Percentiles rank a stretch among this genome's conserved stretches.
Evolutionary conservation across 2,797 vertebrate species (phyloP).

Genomic region (Enteromius trimaculatus): DNA sequence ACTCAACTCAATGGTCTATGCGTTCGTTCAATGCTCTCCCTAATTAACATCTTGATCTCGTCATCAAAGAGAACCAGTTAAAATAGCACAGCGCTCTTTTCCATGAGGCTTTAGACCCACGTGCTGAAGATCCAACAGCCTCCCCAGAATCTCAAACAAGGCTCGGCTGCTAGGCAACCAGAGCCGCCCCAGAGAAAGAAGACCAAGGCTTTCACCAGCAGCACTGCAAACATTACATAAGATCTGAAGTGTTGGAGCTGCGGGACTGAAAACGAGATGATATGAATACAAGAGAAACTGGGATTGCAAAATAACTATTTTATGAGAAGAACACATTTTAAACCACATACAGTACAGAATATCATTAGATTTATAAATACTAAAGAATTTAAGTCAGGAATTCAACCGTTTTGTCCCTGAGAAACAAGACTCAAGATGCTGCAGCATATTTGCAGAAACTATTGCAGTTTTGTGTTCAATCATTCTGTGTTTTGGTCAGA

Average conservation of each 20-base stretch:
- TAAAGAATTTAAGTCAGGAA: slow-evolving; percentile 8
- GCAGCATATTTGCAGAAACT: neutral
- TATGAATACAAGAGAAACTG: slow-evolving; percentile 33
- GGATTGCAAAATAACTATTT: slow-evolving; percentile 44
- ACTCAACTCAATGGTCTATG: slow-evolving; percentile 51
- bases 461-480: slow-evolving; percentile 10
- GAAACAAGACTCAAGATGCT: neutral
- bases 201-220: slow-evolving; percentile 66
- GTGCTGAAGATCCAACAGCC: slow-evolving; percentile 70
- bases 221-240: slow-evolving; percentile 74
- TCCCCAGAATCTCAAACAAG: slow-evolving; percentile 78
- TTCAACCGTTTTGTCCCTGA: slow-evolving; percentile 16
- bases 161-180: slow-evolving; percentile 79
- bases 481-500: slow-evolving; percentile 15
- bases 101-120: slow-evolving; percentile 56
- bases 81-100: slow-evolving; percentile 64
- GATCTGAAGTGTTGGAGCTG: slow-evolving; percentile 65
- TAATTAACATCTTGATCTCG: slow-evolving; percentile 46
- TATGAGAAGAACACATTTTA: slow-evolving; percentile 37
- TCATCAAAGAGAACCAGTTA: slow-evolving; percentile 69
- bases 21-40: slow-evolving; percentile 2
- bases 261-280: slow-evolving; percentile 30
- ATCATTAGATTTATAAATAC: slow-evolving; percentile 24
- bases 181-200: slow-evolving; percentile 67
- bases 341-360: neutral